Evolutionary conservation across 2,888 invertebrate genomes (phyloP), one percentile per base, ranked within the genome.

Genomic region (Drosophila koepferae): DNA sequence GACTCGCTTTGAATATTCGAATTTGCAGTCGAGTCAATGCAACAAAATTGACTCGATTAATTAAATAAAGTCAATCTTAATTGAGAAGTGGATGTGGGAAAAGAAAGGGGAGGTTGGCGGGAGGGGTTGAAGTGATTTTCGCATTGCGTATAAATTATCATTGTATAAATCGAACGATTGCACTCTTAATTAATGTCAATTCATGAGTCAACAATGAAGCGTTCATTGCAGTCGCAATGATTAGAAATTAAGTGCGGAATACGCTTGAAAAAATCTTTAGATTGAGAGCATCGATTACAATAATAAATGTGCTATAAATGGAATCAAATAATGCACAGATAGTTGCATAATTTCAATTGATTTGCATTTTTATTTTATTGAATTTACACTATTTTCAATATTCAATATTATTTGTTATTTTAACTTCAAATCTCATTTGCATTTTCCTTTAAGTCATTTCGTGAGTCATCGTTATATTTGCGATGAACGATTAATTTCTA

Each of bases 171-270:
- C 89, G 82, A 81, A 65, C 83, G 85, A 80, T 81, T 81, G 81
- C 77, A 75, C 75, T 66, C 79, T 77, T 82, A 90, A 90, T 91
- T 89, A 90, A 86, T 74, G 87, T 89, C 89, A 86, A 89, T 81
- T 83, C 71, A 74, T 86, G 70, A 81, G 70, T 86, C 75, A 84
- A 80, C 46, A 23, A 38, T 53, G 44, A 20, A 49, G 41, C 49
- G 56, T 9, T 48, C 49, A 61, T 14, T 48, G 41, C 58, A 71
- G 62, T 43, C 56, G 51, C 58, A 54, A 59, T 46, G 67, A 63
- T 78, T 67, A 77, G 18, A 38, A 65, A 62, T 51, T 44, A 36
- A 36, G 20, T 41, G 31, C 28, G 28, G 16, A 54, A 36, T 59
- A 69, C 16, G 43, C 43, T 64, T 51, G 38, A 20, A 63, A 14